Evolutionary conservation across 2,888 invertebrate species (phyloP), one percentile per base, ranked within the genome.

Genomic region (Oxycera nigricornis): DNA sequence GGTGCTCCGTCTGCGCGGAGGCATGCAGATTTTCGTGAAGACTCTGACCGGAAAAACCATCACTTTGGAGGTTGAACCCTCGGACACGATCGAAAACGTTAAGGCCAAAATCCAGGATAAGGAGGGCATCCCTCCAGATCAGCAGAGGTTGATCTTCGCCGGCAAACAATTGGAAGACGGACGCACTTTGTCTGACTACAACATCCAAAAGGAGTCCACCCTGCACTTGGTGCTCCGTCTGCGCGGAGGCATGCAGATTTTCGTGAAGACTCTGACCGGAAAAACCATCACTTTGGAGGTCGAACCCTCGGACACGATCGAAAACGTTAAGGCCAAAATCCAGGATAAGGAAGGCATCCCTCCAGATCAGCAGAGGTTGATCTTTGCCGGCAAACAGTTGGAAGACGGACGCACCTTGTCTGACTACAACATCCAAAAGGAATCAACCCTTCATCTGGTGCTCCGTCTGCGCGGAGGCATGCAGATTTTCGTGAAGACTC

Each of bases 1-100:
- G n/a, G n/a, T n/a, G n/a, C n/a, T n/a, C n/a, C n/a, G n/a, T n/a
- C n/a, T n/a, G n/a, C n/a, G n/a, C 24, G 62, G 62, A 9, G 62
- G 98, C 62, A 80, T 82, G 81, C 81, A 81, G 14, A 81, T 81
- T 70, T 81, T 81, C 17, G 81, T 81, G 0, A 81, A 81, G 57
- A 81, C 81, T 0, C 24, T 81, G 74, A 82, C 82, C 39, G 82
- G 82, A 22, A 82, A 82, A n/a, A 81, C 81, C n/a, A 81, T 55
- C 75, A 82, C 81, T 11, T 78, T 82, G 75, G 82, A 82, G 75
- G 82, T 82, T 2, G 82, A 82, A 50, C 81, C 81, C 35, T 81
- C 14, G 0, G 82, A 82, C 7, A 82, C 82, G 2, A 81, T 81
- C 17, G 81, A 81, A 17, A 81, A 81, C 6, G 81, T 81, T 0